phyloP scores from a whole-genome alignment of 2,888 invertebrate species.

The Agonopterix alstromeriana region DNA sequence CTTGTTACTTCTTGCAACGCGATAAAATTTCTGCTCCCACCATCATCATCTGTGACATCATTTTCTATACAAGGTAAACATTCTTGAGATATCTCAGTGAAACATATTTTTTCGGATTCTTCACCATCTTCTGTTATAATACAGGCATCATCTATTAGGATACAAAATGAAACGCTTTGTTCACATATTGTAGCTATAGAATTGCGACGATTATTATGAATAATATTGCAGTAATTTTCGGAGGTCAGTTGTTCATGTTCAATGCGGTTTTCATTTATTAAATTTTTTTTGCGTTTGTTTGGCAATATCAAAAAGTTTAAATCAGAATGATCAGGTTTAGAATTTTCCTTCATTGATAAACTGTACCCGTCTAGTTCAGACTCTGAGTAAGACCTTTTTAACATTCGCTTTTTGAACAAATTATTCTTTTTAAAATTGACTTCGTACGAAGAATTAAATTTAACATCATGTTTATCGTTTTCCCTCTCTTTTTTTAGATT shows the following conservation, averaged over 20 bases:
- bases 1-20: conserved; percentile 15
- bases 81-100: conserved; percentile 40
- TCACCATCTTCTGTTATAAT: conserved; percentile 53
- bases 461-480: no score
- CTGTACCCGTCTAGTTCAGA: conserved; percentile 40
- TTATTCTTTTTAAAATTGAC: not conserved
- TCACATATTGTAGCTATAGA: conserved; percentile 56
- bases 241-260: conserved; percentile 28
- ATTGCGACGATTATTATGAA: conserved; percentile 55
- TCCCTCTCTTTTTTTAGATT: no score
- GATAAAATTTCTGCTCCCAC: conserved; percentile 7
- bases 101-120: conserved; percentile 44
- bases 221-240: conserved; percentile 38
- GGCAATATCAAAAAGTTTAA: conserved; percentile 24
- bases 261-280: conserved; percentile 19
- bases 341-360: conserved; percentile 11
- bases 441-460: no score
- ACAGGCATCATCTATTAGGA: conserved; percentile 58
- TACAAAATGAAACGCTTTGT: conserved; percentile 60
- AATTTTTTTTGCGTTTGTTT: conserved; percentile 42
- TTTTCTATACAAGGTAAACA: conserved; percentile 27
- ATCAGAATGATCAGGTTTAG: conserved; percentile 18
- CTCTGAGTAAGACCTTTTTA: conserved; percentile 62
- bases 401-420: conserved; percentile 12
- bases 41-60: conserved; percentile 12